Conservation (phyloP, 30 jellyfish, hydroid and myxozoan species). For the Rhopilema esculentum region DNA sequence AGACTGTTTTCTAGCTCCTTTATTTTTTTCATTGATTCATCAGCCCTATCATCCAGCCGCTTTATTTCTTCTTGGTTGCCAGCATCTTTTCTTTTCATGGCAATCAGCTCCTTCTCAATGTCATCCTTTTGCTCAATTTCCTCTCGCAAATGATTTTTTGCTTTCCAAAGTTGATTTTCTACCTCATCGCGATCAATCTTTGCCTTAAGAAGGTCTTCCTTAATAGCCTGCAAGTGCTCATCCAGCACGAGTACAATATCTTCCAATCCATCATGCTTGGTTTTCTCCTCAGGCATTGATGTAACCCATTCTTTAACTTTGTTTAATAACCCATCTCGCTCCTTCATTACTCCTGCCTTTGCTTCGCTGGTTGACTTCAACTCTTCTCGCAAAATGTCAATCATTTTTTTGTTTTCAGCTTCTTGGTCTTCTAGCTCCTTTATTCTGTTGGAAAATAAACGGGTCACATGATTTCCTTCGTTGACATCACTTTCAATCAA, state of each 20-base stretch:
- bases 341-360: background rate
- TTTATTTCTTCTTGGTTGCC: background rate
- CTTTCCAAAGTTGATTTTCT: constrained; percentile 8
- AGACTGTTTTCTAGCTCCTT: constrained; percentile 1
- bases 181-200: constrained; percentile 1
- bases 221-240: background rate
- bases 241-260: background rate
- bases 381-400: background rate
- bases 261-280: background rate
- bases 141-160: background rate
- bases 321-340: background rate
- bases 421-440: constrained; percentile 34
- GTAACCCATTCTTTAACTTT: constrained; percentile 8
- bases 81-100: background rate
- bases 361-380: background rate
- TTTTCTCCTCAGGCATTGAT: background rate
- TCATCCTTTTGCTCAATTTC: constrained; percentile 5
- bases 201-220: constrained; percentile 1
- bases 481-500: constrained; percentile 14
- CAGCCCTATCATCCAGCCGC: constrained; percentile 6
- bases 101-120: constrained; percentile 1
- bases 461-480: constrained; percentile 33
- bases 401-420: constrained; percentile 7
- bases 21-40: background rate
- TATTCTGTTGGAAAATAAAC: constrained; percentile 32